Base-by-base conservation (phyloP, 1,140 invertebrate genomes). In the Drosophila novamexicana region DNA sequence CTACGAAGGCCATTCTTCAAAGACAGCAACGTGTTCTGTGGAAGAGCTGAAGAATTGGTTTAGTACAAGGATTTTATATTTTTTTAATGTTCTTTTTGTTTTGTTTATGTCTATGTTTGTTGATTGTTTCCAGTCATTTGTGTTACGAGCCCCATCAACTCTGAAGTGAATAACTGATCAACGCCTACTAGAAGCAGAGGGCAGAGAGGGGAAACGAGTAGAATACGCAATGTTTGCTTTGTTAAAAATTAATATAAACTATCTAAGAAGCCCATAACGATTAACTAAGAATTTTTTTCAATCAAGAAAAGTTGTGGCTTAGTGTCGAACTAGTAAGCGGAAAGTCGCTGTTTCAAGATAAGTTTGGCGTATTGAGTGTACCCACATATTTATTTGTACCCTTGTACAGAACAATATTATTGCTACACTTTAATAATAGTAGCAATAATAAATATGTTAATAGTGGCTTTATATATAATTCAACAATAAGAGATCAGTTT, bases 1-100 rank as follows among this genome's bases (percentile, higher is more conserved):
- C 79, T 57, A 77, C 65, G 37, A 83, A 86, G 14, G 83, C 83
- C 83, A 86, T 86, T 47, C 49, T 66, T 37, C 36, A 57, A 54
- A 8, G 63, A 42, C 40, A 40, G 9, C 14, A 10, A 16, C 32
- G 52, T 50, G 36, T 62, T 76, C 83, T 82, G 52, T 22, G 47
- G 36, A 56, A 50, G 22, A 49, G 32, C 63, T 12, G 14, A 40
- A 36, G 14, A 39, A n/a, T 36, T 49, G 37, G 39, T 7, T 45
- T 47, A 53, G 40, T 32, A 49, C 7, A 9, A 39, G 29, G 9
- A 54, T 32, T 29, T 29, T 29, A 29, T 29, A 29, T 29, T 29
- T 32, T 16, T 45, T 6, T 45, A n/a, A 36, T 37, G 50, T 57
- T 40, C 29, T 18, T 70, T 37, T 61, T 76, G 78, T 70, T 37